Evolutionary conservation across 2,888 invertebrate species (phyloP).

Genomic region (Synanthedon myopaeformis): DNA sequence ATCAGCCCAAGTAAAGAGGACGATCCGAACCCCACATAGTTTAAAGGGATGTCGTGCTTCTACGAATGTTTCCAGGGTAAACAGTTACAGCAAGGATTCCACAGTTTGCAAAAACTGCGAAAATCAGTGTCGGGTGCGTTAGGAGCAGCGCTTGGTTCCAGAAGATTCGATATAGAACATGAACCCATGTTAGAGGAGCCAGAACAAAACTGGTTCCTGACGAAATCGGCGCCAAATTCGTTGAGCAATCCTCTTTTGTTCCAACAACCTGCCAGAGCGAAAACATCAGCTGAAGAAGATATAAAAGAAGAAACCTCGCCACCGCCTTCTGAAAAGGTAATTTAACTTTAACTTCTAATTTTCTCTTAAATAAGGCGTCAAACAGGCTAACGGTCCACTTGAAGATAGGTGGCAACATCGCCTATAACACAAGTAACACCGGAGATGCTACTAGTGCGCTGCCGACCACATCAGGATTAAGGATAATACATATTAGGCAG

Average conservation of each 20-base stretch:
- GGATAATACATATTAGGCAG: no score
- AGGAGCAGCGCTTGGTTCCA: conserved; percentile 61
- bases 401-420: no score
- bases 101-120: conserved; percentile 78
- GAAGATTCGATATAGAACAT: conserved; percentile 62
- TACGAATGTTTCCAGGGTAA: conserved; percentile 68
- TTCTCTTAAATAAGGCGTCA: not conserved
- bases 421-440: no score
- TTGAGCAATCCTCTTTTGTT: conserved; percentile 72
- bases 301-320: conserved; percentile 46
- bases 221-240: conserved; percentile 83
- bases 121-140: conserved; percentile 76
- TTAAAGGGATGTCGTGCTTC: conserved; percentile 67
- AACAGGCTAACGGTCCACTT: no score
- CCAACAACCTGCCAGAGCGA: conserved; percentile 35
- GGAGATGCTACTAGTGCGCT: no score
- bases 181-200: conserved; percentile 61
- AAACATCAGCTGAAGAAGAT: conserved; percentile 36
- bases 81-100: conserved; percentile 67
- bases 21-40: conserved; percentile 41
- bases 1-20: conserved; percentile 26
- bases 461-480: no score
- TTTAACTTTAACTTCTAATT: not conserved
- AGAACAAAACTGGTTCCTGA: conserved; percentile 82
- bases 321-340: conserved; percentile 48